A percentile compares a stretch with the other conserved stretches of the same genome.
Conservation (phyloP, 2,888 invertebrate genomes). For the Melanostoma mellinum region DNA sequence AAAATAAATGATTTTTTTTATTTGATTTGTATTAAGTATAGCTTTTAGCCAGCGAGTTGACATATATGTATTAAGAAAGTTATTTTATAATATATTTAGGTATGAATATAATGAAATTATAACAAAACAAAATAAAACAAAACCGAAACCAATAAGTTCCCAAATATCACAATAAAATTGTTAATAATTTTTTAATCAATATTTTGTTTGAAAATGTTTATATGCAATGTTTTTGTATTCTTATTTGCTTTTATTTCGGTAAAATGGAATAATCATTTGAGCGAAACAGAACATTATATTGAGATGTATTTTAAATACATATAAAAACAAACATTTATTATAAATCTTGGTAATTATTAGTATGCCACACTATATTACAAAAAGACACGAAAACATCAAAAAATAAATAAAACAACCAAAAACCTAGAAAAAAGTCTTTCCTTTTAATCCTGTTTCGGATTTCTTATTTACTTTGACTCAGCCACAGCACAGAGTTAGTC, state of each 20-base stretch:
- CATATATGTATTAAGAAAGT: constrained; percentile 32
- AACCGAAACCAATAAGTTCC: constrained; percentile 71
- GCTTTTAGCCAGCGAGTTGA: constrained; percentile 52
- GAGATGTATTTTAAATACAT: constrained; percentile 73
- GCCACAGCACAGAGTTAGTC: no score
- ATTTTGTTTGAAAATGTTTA: constrained; percentile 43
- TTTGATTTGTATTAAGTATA: constrained; percentile 33
- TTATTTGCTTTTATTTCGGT: constrained; percentile 37
- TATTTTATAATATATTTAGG: constrained; percentile 47
- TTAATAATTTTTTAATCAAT: constrained; percentile 53
- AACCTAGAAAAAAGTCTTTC: constrained; percentile 14
- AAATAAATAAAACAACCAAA: constrained; percentile 52
- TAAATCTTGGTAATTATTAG: constrained; percentile 46
- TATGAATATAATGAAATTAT: constrained; percentile 61
- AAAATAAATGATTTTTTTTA: neutral
- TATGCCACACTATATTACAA: constrained; percentile 60
- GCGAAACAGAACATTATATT: constrained; percentile 52
- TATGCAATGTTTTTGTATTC: constrained; percentile 40
- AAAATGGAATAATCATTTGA: constrained; percentile 28
- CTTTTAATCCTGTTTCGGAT: neutral
- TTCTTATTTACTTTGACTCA: no score
- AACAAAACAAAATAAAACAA: constrained; percentile 36
- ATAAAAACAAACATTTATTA: constrained; percentile 65
- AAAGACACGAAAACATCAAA: constrained; percentile 43
- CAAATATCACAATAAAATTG: constrained; percentile 72